phyloP scores from a whole-genome alignment of 2,888 invertebrate species.

The Drosophila borborema region DNA sequence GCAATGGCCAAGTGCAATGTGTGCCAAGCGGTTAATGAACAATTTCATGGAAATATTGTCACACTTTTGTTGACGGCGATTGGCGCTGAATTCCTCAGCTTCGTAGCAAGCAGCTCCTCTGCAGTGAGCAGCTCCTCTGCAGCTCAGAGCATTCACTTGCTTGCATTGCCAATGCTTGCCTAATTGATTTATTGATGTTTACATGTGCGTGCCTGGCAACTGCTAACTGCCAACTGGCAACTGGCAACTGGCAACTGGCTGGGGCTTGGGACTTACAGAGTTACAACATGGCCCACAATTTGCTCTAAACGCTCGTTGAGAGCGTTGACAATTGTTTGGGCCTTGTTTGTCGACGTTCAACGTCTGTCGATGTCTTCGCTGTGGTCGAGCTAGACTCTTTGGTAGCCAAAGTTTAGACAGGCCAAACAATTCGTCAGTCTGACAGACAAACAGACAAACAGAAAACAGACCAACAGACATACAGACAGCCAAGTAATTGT shows the following conservation, averaged over 20 bases:
- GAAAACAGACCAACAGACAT: not conserved
- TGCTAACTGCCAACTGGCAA: not conserved
- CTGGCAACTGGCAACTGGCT: conserved; percentile 1
- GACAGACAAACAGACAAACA: conserved; percentile 17
- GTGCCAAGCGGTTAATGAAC: conserved; percentile 81
- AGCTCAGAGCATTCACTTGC: conserved; percentile 67
- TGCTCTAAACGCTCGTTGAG: conserved; percentile 77
- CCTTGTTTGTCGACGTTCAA: conserved; percentile 71
- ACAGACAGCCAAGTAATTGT: conserved; percentile 74
- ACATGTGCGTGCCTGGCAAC: conserved; percentile 81
- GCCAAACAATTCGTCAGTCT: conserved; percentile 78
- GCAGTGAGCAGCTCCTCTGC: conserved; percentile 16
- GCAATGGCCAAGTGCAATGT: conserved; percentile 71
- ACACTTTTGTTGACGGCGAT: conserved; percentile 74
- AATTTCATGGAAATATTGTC: conserved; percentile 79
- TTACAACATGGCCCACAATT: conserved; percentile 79
- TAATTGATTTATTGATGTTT: conserved; percentile 85
- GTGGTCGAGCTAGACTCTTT: conserved; percentile 75
- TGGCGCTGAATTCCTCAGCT: conserved; percentile 75
- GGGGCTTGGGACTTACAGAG: conserved; percentile 29
- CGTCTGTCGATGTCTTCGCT: conserved; percentile 57
- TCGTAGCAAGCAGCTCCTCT: conserved; percentile 13
- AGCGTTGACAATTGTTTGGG: conserved; percentile 80
- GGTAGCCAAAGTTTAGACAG: conserved; percentile 81
- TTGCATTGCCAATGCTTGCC: conserved; percentile 74